Conservation (phyloP, 2,888 invertebrate genomes). For the Idaea dimidiata region DNA sequence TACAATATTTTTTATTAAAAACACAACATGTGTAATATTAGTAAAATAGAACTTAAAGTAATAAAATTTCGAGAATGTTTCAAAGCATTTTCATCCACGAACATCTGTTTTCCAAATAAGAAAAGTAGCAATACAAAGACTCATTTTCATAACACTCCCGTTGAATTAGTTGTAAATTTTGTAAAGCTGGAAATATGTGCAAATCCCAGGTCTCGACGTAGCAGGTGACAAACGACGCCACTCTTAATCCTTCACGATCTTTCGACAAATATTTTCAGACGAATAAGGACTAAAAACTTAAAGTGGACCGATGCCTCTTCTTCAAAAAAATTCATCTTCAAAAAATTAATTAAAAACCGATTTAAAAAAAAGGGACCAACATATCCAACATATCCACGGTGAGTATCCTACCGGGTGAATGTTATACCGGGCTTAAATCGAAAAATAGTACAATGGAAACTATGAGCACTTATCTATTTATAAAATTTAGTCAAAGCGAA, state of each 20-base stretch:
- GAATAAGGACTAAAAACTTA: not conserved
- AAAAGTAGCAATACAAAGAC: not conserved
- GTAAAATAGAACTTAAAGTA: not conserved
- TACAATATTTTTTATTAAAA: too few species aligned
- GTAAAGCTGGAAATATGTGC: conserved; percentile 3
- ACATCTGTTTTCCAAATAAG: not conserved
- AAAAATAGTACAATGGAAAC: too few species aligned
- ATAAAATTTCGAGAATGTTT: not conserved
- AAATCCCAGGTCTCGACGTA: conserved; percentile 17
- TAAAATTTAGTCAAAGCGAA: too few species aligned
- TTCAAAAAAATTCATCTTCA: not conserved
- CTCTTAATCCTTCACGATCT: conserved; percentile 25
- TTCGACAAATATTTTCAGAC: conserved; percentile 13
- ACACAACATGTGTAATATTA: not conserved
- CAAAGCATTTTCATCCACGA: not conserved
- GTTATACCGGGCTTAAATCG: too few species aligned
- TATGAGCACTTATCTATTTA: too few species aligned
- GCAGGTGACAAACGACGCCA: conserved; percentile 25
- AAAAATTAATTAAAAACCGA: too few species aligned
- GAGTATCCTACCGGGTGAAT: too few species aligned
- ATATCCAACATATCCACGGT: too few species aligned
- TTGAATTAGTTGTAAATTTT: not conserved
- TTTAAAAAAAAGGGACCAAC: too few species aligned
- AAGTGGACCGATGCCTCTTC: not conserved
- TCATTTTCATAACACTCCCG: not conserved